Conservation (phyloP, 2,797 vertebrate genomes). For the Parauchenoglanis ngamensis region DNA sequence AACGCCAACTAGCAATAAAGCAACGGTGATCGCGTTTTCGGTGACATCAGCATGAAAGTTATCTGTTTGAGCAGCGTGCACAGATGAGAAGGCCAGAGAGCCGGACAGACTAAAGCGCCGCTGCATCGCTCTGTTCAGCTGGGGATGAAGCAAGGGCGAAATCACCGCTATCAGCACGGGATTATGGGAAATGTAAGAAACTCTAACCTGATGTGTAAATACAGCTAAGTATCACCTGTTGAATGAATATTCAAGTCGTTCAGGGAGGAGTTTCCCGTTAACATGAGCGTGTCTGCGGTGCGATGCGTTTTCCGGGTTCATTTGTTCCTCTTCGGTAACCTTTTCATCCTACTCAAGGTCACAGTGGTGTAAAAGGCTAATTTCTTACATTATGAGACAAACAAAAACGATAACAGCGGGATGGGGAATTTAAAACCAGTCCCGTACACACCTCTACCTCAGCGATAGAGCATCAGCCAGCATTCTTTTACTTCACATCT, state of each 20-base stretch:
- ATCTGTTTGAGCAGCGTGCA: no score
- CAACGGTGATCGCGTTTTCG: background rate
- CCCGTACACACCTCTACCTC: background rate
- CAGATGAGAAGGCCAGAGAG: background rate
- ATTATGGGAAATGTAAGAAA: background rate
- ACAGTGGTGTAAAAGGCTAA: background rate
- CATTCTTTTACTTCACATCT: background rate
- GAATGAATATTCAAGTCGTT: background rate
- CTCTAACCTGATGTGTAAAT: fast-evolving
- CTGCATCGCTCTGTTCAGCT: background rate
- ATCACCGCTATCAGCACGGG: background rate
- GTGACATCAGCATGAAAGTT: background rate
- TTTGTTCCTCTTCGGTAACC: no score
- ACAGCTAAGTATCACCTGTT: background rate
- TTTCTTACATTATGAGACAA: background rate
- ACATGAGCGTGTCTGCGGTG: background rate
- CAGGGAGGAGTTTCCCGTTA: background rate
- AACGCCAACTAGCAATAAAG: no score
- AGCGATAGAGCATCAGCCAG: background rate
- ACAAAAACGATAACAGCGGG: background rate
- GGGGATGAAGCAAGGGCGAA: background rate
- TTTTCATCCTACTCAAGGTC: background rate
- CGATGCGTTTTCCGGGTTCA: background rate
- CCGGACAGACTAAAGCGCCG: background rate
- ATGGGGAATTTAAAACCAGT: background rate